Evolutionary conservation across 2,113 vertebrate species (phyloP), one percentile per base, ranked within the genome.

Genomic region (Pelmatolapia mariae): DNA sequence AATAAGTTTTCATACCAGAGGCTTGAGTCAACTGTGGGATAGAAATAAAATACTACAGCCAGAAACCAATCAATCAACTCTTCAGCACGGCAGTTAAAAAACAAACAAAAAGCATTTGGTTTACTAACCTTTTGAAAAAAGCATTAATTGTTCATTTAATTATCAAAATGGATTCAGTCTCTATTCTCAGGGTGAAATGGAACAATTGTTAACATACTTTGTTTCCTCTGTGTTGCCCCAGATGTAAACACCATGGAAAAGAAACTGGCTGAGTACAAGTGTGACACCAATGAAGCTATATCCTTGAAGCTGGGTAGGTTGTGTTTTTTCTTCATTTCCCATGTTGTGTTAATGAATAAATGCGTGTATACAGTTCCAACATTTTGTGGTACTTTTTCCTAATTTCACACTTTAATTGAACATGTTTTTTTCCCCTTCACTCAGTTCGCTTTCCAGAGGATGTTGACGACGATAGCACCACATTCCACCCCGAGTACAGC

Each of bases 241-340:
- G 98, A 94, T 54, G 95, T 98, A 89, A 98, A 97, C 95, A 94
- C 97, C 80, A 97, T 98, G 97, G 98, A 99, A 95, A 99, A 99
- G 96, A 99, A 99, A 92, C 93, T 99, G 91, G 97, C 98, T 16
- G 98, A 99, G 87, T 99, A 98, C 95, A 99, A 99, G 90, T 99
- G 98, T 96, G 98, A 98, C 89, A 99, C 99, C 93, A 99, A 99
- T 92, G 98, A 99, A 96, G 99, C 98, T 15, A 96, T 99, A 91
- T 97, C 97, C 89, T 94, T 99, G 87, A 99, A 99, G 93, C 94
- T 99, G 91, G 98, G 99, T 99, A 96, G 90, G 91, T 91, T 87
- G 68, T 29, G 8, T 56, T 54, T 19, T 45, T 3, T 13, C 4
- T 57, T 50, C 29, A 22, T 73, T 33, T 31, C 31, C 7, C 4